Conservation (phyloP, 92 coral and sea anemone genomes). For the Phymanthus crucifer region DNA sequence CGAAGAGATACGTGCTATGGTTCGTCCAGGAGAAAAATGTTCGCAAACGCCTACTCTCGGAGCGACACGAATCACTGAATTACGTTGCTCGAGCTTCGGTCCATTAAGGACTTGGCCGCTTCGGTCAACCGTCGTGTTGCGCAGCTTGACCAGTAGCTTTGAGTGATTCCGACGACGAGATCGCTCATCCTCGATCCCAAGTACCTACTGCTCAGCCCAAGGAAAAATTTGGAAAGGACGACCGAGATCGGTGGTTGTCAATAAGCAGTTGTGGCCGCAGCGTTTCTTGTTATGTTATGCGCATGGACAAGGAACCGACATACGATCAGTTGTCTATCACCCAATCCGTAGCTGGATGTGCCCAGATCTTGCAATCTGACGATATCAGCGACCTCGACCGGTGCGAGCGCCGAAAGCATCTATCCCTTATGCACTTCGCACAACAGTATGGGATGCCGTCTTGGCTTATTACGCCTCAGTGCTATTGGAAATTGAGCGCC, state of each 20-base stretch:
- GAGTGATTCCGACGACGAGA: background rate
- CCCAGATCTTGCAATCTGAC: constrained; percentile 29
- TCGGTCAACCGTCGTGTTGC: constrained; percentile 2
- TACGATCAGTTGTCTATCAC: constrained; percentile 35
- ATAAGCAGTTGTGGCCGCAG: constrained; percentile 30
- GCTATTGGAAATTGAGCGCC: background rate
- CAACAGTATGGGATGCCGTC: background rate
- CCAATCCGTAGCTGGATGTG: constrained; percentile 32
- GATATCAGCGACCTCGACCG: constrained; percentile 14
- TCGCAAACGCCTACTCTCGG: background rate
- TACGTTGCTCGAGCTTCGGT: constrained; percentile 19
- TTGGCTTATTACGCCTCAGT: background rate
- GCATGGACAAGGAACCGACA: background rate
- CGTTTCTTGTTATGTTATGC: constrained; percentile 6
- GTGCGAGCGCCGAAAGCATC: background rate
- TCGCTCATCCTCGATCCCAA: background rate
- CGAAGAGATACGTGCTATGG: constrained; percentile 21
- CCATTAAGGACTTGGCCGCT: constrained; percentile 11
- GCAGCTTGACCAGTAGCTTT: constrained; percentile 2
- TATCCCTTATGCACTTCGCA: background rate
- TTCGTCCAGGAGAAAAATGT: background rate
- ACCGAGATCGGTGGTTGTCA: constrained; percentile 17
- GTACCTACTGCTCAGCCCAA: background rate
- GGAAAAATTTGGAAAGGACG: constrained; percentile 19
- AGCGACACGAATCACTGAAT: background rate